Evolutionary conservation across 2,888 invertebrate genomes (phyloP).

Genomic region (Lingula anatina): DNA sequence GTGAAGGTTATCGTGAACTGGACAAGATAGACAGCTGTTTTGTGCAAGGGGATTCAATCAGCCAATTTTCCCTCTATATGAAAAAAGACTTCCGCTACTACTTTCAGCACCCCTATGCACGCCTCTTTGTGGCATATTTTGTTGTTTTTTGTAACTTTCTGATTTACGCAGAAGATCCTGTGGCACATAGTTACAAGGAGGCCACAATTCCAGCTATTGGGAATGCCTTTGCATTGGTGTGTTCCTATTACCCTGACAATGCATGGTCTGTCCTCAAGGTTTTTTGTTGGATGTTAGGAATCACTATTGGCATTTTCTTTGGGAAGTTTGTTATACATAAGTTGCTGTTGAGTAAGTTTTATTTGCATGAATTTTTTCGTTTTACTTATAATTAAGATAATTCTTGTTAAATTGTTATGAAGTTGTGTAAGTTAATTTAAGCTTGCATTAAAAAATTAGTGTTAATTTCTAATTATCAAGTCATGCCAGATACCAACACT

Average conservation of each 20-base stretch:
- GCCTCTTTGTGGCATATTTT: conserved; percentile 55
- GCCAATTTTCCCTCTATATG: conserved; percentile 50
- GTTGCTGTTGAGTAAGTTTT: conserved; percentile 51
- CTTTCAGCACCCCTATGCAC: conserved; percentile 56
- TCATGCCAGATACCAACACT: too few species aligned
- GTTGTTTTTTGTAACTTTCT: conserved; percentile 57
- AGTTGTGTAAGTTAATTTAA: too few species aligned
- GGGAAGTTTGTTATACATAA: conserved; percentile 55
- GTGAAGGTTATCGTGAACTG: too few species aligned
- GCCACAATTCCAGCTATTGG: conserved; percentile 56
- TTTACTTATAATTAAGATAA: background rate
- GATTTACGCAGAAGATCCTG: conserved; percentile 57
- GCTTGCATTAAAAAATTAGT: too few species aligned
- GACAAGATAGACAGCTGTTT: background rate
- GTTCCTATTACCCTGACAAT: conserved; percentile 55
- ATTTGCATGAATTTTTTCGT: too few species aligned
- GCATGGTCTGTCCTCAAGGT: conserved; percentile 48
- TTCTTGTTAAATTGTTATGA: too few species aligned
- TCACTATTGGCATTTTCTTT: conserved; percentile 52
- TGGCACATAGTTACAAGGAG: conserved; percentile 55
- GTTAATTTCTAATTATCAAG: too few species aligned
- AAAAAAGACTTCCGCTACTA: conserved; percentile 54
- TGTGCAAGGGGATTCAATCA: conserved; percentile 32
- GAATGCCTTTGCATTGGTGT: conserved; percentile 56
- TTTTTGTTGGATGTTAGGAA: conserved; percentile 53